Percentiles rank a stretch among this genome's conserved stretches.
phyloP scores from a whole-genome alignment of 2,888 invertebrate species.

The Drosophila mettleri region DNA sequence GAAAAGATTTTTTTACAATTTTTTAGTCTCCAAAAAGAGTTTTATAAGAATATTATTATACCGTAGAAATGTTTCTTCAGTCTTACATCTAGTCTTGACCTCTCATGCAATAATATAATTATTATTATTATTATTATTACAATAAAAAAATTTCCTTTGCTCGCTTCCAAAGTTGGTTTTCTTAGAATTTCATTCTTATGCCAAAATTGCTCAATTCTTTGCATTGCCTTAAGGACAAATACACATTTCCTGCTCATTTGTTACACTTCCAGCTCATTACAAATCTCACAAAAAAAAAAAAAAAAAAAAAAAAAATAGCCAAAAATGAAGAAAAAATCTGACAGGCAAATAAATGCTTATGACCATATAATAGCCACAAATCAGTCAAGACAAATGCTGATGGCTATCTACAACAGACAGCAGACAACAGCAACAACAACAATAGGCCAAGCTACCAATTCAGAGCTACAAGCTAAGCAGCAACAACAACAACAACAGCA shows the following conservation, averaged over 20 bases:
- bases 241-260: constrained; percentile 39
- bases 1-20: too few species aligned
- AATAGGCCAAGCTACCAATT: constrained; percentile 22
- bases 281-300: background rate
- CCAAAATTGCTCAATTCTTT: background rate
- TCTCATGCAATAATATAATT: background rate
- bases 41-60: background rate
- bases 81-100: background rate
- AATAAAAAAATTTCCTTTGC: too few species aligned
- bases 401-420: constrained; percentile 48
- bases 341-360: constrained; percentile 64
- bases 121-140: too few species aligned
- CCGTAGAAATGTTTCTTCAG: background rate
- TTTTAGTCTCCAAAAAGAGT: too few species aligned
- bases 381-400: constrained; percentile 68
- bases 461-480: constrained; percentile 21
- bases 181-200: background rate
- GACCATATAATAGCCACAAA: constrained; percentile 73
- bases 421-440: constrained; percentile 11
- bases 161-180: too few species aligned
- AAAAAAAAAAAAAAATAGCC: background rate
- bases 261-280: constrained; percentile 50
- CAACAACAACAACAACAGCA: constrained; percentile 22
- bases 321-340: constrained; percentile 27
- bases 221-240: constrained; percentile 27